Evolutionary conservation across 2,797 vertebrate genomes (phyloP), one percentile per base, ranked within the genome.

Genomic region (Muscicapa striata): DNA sequence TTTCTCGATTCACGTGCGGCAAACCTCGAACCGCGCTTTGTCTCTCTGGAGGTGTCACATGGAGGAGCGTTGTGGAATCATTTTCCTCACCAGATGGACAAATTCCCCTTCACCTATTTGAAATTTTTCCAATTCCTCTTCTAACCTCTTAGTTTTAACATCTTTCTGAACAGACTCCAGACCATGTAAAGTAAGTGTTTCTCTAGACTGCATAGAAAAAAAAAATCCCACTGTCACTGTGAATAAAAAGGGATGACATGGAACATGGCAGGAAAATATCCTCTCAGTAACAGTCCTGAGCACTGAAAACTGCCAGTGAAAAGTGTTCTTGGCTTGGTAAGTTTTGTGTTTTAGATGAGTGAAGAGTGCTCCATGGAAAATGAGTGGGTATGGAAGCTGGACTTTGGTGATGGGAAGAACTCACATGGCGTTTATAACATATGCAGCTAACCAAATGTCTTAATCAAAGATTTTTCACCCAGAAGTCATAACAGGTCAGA

Each of bases 21-120:
- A 63, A 70, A 17, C 30, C 59, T 77, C 6, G 32, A 13, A 1
- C 27, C 0, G 29, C 77, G 61, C 41, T 32, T n/a, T 46, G 63
- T 59, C 36, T 40, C 12, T 12, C 8, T 16, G 82, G 43, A 74
- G 84, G 10, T 2, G 11, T 13, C 4, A 4, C 4, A 1, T 0
- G 62, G 38, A 72, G 62, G 32, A 70, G 15, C 6, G 0, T 0
- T 2, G 13, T 29, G 58, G 34, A 41, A 49, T 5, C 16, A 22
- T 27, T 5, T 7, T 63, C 48, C 38, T 59, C 46, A 10, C 15
- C 24, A 55, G 23, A 19, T 7, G 64, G 51, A 45, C 36, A 46
- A 62, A 68, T n/a, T 90, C 41, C 13, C 23, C n/a, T 64, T 77
- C 34, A 57, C 12, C 22, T 7, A 1, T 22, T 43, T 41, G 64